Evolutionary conservation across 1,140 invertebrate genomes (phyloP), one percentile per base, ranked within the genome.

Genomic region (Solen grandis): DNA sequence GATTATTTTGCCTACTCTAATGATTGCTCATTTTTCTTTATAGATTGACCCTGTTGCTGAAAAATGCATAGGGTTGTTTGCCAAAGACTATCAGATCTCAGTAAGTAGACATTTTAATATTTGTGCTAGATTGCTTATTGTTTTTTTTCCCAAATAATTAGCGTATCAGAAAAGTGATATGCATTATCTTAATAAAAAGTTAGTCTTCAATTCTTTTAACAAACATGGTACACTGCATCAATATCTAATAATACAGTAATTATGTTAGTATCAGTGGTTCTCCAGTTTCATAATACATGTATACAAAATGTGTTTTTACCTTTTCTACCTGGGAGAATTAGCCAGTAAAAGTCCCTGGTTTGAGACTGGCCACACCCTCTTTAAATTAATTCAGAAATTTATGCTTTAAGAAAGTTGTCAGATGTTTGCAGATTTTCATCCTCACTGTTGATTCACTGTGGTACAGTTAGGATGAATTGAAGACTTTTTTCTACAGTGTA

Each of bases 41-140:
- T 80, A 89, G 88, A 83, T 77, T 63, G 83, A 88, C 69, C 83
- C 82, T 74, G 78, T 86, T 16, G 82, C 80, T 50, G 86, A 87
- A 52, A 87, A 82, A 59, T 89, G 88, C 80, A 62, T 86, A 55
- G 60, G 84, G 38, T 62, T 89, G 33, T 85, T 88, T 81, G 78
- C 79, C 29, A 88, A 85, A 72, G 88, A 89, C 70, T 89, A 89
- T 69, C 81, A 79, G 60, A 87, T 86, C 70, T 84, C 87, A 19
- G 88, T 89, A 85, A 85, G 87, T 86, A 75, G 54, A 57, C 33
- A 8, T 3, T 38, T 31, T 36, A 62, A 72, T 5, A 60, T 62
- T 2, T 19, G 19, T 35, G 29, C 8, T 74, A 19, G 14, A 60
- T 5, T 62, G 19, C 5, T 52, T 13, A 54, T 27, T n/a, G 19